A percentile compares a stretch with the other conserved stretches of the same genome.
Conservation (phyloP, 2,113 vertebrate genomes). For the Pelmatolapia mariae region DNA sequence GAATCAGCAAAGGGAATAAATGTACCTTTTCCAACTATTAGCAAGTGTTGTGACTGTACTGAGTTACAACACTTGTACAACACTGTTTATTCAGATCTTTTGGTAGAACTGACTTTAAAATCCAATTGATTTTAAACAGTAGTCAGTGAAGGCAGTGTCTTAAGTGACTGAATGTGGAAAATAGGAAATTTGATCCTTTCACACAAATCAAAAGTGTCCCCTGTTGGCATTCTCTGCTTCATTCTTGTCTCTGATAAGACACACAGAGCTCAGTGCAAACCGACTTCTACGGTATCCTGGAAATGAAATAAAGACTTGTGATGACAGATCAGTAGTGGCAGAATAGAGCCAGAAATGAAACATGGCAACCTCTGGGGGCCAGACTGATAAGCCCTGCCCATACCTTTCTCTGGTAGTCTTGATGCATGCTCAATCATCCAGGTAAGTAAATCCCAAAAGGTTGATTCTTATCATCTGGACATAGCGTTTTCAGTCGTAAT, state of each 20-base stretch:
- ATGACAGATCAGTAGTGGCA: conserved; percentile 31
- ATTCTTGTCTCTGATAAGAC: background rate
- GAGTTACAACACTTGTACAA: background rate
- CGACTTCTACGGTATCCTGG: conserved; percentile 19
- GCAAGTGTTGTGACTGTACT: conserved; percentile 9
- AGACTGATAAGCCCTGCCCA: background rate
- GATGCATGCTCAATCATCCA: too few relatives aligned
- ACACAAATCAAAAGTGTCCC: conserved; percentile 38
- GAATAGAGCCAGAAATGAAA: background rate
- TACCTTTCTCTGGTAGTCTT: too few relatives aligned
- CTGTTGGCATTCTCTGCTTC: background rate
- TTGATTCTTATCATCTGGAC: too few relatives aligned
- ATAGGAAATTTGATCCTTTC: conserved; percentile 47
- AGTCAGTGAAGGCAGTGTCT: conserved; percentile 1
- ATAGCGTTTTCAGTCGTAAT: too few relatives aligned
- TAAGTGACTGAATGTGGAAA: conserved; percentile 49
- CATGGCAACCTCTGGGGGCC: background rate
- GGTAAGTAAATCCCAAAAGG: too few relatives aligned
- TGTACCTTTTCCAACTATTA: background rate
- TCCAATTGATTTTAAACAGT: conserved; percentile 49
- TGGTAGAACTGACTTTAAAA: conserved; percentile 36
- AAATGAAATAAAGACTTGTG: conserved; percentile 30
- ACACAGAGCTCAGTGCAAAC: conserved; percentile 32
- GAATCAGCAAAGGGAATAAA: background rate
- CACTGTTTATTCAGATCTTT: conserved; percentile 27